phyloP scores from a whole-genome alignment of 2,888 invertebrate genomes.

The Theretra japonica region DNA sequence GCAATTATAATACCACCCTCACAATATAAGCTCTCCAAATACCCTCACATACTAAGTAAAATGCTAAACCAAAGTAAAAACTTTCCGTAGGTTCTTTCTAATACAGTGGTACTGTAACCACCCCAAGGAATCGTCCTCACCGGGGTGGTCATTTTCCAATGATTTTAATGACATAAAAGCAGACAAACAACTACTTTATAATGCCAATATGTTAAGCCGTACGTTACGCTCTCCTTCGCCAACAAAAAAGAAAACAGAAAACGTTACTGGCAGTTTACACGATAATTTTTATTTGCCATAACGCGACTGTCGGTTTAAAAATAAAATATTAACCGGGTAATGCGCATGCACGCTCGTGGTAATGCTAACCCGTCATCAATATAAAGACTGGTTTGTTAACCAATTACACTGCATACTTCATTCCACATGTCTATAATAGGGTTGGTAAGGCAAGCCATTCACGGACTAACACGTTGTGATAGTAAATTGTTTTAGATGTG shows the following conservation, averaged over 20 bases:
- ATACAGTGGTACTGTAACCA: too few species aligned
- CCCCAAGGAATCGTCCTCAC: too few species aligned
- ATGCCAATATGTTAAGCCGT: neutral
- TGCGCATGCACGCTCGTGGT: slow-evolving; percentile 33
- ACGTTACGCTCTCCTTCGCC: neutral
- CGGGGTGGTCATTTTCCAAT: too few species aligned
- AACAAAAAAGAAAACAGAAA: slow-evolving; percentile 3
- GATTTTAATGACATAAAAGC: too few species aligned
- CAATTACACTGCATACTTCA: slow-evolving; percentile 28
- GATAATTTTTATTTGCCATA: slow-evolving; percentile 23
- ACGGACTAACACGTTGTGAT: slow-evolving; percentile 32
- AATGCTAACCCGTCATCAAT: slow-evolving; percentile 31
- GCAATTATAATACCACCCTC: too few species aligned
- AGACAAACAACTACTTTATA: too few species aligned
- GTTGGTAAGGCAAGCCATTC: slow-evolving; percentile 38
- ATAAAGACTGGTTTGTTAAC: slow-evolving; percentile 32
- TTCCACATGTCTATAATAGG: slow-evolving; percentile 38
- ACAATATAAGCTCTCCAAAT: too few species aligned
- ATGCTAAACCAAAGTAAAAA: too few species aligned
- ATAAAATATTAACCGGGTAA: slow-evolving; percentile 39
- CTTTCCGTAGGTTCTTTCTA: too few species aligned
- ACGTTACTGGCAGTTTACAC: slow-evolving; percentile 7
- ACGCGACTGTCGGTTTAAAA: slow-evolving; percentile 21
- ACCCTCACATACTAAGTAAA: too few species aligned
- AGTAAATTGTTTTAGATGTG: too few species aligned